Evolutionary conservation across 2,797 vertebrate species (phyloP).

Genomic region (Ptychobarbus kaznakovi): DNA sequence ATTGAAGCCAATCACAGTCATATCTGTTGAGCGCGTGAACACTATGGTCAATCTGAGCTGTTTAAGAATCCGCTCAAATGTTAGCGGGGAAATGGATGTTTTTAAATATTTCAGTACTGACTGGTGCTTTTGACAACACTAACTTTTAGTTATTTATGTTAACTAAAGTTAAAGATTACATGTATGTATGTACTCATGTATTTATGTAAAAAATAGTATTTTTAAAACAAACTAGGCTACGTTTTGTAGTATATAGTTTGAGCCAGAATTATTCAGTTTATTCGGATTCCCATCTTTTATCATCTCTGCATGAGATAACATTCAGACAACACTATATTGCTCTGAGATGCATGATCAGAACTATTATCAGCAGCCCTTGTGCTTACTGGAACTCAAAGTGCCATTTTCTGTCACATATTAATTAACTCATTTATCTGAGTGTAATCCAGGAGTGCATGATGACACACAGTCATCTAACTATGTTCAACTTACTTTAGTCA

Average conservation of each 20-base stretch:
- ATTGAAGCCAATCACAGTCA: too few relatives aligned
- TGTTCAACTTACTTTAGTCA: slow-evolving; percentile 1
- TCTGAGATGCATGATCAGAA: neutral
- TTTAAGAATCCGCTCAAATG: too few relatives aligned
- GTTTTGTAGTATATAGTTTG: neutral
- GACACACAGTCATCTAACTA: neutral
- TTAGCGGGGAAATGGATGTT: too few relatives aligned
- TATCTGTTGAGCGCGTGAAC: too few relatives aligned
- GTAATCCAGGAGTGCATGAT: slow-evolving; percentile 7
- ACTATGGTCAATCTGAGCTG: too few relatives aligned
- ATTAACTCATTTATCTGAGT: slow-evolving; percentile 3
- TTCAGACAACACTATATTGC: neutral
- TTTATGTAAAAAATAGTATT: neutral
- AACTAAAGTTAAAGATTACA: neutral
- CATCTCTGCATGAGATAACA: neutral
- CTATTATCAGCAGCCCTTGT: neutral
- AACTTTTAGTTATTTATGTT: neutral
- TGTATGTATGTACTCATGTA: neutral
- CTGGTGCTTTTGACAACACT: too few relatives aligned
- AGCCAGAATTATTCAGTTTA: neutral
- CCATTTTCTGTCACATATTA: neutral
- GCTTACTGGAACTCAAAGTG: neutral
- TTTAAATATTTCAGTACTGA: too few relatives aligned
- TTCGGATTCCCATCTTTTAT: neutral
- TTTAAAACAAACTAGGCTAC: too few relatives aligned